Base-by-base conservation (phyloP, 2,888 invertebrate species). In the Polydrusus pterygomalis region DNA sequence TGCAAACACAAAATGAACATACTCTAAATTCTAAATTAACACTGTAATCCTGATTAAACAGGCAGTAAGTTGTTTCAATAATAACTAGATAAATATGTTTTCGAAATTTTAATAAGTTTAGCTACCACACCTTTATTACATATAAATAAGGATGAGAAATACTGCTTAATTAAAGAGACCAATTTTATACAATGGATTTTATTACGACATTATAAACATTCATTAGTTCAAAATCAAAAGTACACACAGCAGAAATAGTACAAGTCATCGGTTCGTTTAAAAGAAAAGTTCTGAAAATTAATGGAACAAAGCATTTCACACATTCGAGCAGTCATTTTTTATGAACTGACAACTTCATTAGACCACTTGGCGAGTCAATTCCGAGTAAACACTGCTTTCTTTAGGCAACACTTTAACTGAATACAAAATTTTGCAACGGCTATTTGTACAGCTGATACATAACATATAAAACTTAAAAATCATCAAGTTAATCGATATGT, bases 321-420 rank as follows among this genome's bases (percentile, higher is more conserved):
- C 10, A 63, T 63, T 62, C 47, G 47, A 1, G 20, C 15, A 43
- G 25, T 25, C 9, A 45, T 63, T 25, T 63, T 45, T 45, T 62
- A 15, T 13, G 8, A 34, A 34, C 56, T 56, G 56, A 34, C 56
- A 56, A 34, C 15, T 43, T 47, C 47, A 62, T 62, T 62, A 62
- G 20, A 20, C n/a, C 43, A 43, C 40, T 62, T 25, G 30, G 6
- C 40, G 15, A 63, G 47, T 47, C 45, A 63, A 20, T 47, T 63
- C 63, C 25, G 20, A n/a, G 63, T 63, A 63, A 63, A 45, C n/a
- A n/a, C 63, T 45, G n/a, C 45, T 63, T 63, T 63, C 45, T 63
- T 63, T 47, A 45, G 47, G 47, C 18, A 47, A 47, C 63, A 25
- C 63, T 63, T 63, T 63, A 45, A 63, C 47, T 47, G 63, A 63